phyloP scores from a whole-genome alignment of 1,140 invertebrate genomes.

The Oreohelix idahoensis region DNA sequence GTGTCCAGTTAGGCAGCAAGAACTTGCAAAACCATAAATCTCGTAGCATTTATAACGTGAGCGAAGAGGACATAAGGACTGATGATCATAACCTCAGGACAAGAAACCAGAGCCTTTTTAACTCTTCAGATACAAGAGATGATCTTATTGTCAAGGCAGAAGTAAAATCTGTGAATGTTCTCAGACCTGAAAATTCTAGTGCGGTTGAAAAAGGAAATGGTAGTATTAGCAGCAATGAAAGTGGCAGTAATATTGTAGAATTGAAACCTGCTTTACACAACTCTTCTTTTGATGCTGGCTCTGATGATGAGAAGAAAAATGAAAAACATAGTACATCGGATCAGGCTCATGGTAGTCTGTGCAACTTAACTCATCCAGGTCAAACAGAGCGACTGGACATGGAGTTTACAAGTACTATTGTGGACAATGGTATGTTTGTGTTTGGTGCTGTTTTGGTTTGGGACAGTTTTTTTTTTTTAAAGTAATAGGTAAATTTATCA shows the following conservation, averaged over 20 bases:
- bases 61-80: neutral
- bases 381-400: conserved; percentile 48
- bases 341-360: conserved; percentile 26
- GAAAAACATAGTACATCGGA: neutral
- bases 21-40: neutral
- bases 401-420: conserved; percentile 66
- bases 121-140: neutral
- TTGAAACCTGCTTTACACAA: neutral
- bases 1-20: neutral
- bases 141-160: neutral
- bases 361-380: neutral
- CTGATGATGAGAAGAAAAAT: neutral
- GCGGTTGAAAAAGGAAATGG: neutral
- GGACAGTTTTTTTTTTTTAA: no score
- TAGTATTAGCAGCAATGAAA: neutral
- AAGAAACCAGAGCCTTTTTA: neutral
- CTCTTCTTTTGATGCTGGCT: neutral
- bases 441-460: no score
- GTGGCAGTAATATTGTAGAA: neutral
- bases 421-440: conserved; percentile 68
- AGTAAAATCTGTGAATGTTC: neutral
- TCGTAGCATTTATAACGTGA: neutral
- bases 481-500: no score
- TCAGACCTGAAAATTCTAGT: neutral
- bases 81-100: neutral